Evolutionary conservation across 2,797 vertebrate species (phyloP), one percentile per base, ranked within the genome.

Genomic region (Falco novaeseelandiae): DNA sequence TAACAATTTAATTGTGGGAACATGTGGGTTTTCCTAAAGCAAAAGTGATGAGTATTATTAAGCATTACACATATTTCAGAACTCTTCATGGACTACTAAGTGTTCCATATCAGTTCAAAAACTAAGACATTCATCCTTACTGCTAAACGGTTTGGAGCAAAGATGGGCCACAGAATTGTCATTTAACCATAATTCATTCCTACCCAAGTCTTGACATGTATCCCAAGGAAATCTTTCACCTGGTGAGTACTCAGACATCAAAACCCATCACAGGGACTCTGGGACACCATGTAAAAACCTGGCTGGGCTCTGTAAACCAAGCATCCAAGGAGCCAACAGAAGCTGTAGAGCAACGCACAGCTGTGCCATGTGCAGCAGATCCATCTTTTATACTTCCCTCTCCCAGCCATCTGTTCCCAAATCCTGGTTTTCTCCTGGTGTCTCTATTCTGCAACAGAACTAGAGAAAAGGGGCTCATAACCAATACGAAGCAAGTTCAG

Each of bases 351-450:
- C 89, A 86, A 72, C 2, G 1, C 57, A 57, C 84, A 87, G 84
- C 87, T 89, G 74, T 72, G 83, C 55, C 49, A 36, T 23, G 23
- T 66, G 38, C 89, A 87, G 59, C 67, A 89, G 55, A 93, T 77
- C 74, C 52, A 58, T 78, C 92, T 88, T 92, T 74, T 72, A 8
- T 76, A 58, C 72, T 78, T 74, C 84, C 17, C 34, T 88, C 73
- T 96, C 80, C 73, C 72, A 90, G 73, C 65, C 93, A 94, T 90
- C 90, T 92, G 90, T 90, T 93, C 80, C 46, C 72, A 90, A 90
- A 90, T 34, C 38, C 61, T 65, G 23, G 52, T 93, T 93, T 94
- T 71, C 58, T 94, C 76, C 62, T 54, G 42, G 38, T 38, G 12
- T n/a, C 87, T 79, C 76, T 52, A 32, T 76, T 95, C 72, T 67